A percentile compares a stretch with the other conserved stretches of the same genome.
phyloP scores from a whole-genome alignment of 2,888 invertebrate species.

The Hirtodrosophila confusa region DNA sequence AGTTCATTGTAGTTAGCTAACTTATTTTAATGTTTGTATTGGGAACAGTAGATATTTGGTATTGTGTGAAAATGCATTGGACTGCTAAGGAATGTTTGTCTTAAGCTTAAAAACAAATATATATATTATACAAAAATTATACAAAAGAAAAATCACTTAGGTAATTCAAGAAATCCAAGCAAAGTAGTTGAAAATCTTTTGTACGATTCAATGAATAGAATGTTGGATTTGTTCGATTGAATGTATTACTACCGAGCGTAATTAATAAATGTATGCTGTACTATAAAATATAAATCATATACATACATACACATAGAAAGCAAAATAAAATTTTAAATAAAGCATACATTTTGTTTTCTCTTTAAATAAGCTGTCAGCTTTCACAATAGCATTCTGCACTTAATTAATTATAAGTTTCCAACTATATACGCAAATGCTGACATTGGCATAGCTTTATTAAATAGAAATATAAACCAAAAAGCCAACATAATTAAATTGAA shows the following conservation, averaged over 20 bases:
- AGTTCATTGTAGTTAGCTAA: slow-evolving; percentile 63
- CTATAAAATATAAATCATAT: slow-evolving; percentile 55
- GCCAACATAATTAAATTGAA: no score
- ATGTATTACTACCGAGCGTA: slow-evolving; percentile 37
- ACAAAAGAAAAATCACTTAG: slow-evolving; percentile 17
- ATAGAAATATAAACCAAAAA: no score
- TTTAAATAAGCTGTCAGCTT: no score
- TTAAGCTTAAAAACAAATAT: slow-evolving; percentile 49
- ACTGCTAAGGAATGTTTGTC: slow-evolving; percentile 53
- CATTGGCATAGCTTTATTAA: no score
- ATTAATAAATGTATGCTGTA: slow-evolving; percentile 47
- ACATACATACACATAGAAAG: slow-evolving; percentile 28
- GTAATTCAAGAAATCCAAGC: slow-evolving; percentile 21
- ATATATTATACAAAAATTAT: slow-evolving; percentile 27
- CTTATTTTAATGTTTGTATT: slow-evolving; percentile 59
- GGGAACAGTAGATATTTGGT: slow-evolving; percentile 55
- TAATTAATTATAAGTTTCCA: background rate
- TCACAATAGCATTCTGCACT: no score
- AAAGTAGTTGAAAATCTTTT: slow-evolving; percentile 34
- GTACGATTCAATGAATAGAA: slow-evolving; percentile 29
- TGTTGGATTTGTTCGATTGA: slow-evolving; percentile 20
- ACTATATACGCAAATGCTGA: no score
- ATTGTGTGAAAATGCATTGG: slow-evolving; percentile 39
- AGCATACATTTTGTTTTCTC: background rate
- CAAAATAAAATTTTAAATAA: slow-evolving; percentile 64